Conservation (phyloP, 2,888 invertebrate species). For the Parnassius smintheus region DNA sequence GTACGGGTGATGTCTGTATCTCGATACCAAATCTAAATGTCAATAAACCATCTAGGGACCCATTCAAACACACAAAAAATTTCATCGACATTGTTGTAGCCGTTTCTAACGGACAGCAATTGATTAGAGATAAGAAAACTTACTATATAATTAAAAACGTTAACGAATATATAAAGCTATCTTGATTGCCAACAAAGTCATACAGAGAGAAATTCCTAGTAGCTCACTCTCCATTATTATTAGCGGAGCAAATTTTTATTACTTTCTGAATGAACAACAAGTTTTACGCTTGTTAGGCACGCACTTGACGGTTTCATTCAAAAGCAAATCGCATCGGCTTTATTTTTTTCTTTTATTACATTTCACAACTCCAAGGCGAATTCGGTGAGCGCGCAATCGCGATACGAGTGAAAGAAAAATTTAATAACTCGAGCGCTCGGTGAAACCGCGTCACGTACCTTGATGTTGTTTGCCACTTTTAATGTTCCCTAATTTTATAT, state of each 20-base stretch:
- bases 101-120: no score
- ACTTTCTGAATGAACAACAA: conserved; percentile 17
- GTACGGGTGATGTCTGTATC: no score
- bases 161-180: conserved; percentile 5
- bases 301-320: conserved; percentile 17
- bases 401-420: conserved; percentile 13
- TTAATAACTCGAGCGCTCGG: conserved; percentile 21
- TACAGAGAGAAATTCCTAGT: neutral
- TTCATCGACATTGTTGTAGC: no score
- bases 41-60: no score
- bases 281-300: conserved; percentile 18
- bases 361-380: conserved; percentile 4
- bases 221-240: conserved; percentile 3
- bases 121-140: no score
- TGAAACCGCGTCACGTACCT: conserved; percentile 19
- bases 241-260: conserved; percentile 4
- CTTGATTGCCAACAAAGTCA: conserved; percentile 3
- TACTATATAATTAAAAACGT: neutral
- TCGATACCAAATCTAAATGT: no score
- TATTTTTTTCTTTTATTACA: conserved; percentile 19
- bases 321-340: conserved; percentile 20
- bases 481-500: conserved; percentile 13
- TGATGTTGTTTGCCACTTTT: conserved; percentile 16
- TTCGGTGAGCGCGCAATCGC: conserved; percentile 1
- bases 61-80: no score